Base-by-base conservation (phyloP, 2,888 invertebrate genomes). In the Neoascia interrupta region DNA sequence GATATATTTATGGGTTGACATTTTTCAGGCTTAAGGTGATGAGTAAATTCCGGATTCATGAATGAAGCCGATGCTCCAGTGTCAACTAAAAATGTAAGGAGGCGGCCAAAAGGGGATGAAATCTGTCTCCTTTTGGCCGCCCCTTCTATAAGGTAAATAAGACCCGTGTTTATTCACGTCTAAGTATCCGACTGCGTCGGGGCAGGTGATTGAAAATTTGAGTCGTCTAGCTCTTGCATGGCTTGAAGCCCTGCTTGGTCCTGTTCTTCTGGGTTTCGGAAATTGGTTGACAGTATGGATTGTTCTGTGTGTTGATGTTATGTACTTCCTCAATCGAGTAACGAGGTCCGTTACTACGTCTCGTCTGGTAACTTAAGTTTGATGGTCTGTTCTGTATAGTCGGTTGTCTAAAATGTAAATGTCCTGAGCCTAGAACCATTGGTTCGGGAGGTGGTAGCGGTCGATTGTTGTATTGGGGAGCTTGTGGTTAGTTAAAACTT, bases 141-240 rank as follows among this genome's bases (percentile, higher is more conserved):
- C n/a, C n/a, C n/a, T n/a, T n/a, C n/a, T 60, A 13, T 60, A 51
- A 0, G 60, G 43, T 3, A 54, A 10, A 1, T 23, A 10, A 1
- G 45, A 26, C 3, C 58, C 60, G 21, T 69, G 69, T 21, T 58
- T 49, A 31, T 54, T 72, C 0, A 72, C 19, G 11, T 63, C 63
- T 72, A 72, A 10, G 49, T 31, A 47, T 19, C 54, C 49, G 37
- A 43, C 53, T 8, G 51, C 53, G 21, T 36, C n/a, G 19, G 23
- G 43, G 43, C 43, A 21, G 23, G 43, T 43, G 11, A 18, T 2
- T 21, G 41, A 43, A 43, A 43, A 43, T 43, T 21, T 43, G 6
- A 10, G n/a, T 43, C 43, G 2, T 43, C 43, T 11, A 21, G 3
- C 13, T 43, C 43, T 2, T 43, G 19, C 23, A 43, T 43, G 54